These are phyloP conservation scores for Lithosia quadra DNA, from an alignment of 2,888 invertebrate species.

Conservation along the genomic window DNA sequence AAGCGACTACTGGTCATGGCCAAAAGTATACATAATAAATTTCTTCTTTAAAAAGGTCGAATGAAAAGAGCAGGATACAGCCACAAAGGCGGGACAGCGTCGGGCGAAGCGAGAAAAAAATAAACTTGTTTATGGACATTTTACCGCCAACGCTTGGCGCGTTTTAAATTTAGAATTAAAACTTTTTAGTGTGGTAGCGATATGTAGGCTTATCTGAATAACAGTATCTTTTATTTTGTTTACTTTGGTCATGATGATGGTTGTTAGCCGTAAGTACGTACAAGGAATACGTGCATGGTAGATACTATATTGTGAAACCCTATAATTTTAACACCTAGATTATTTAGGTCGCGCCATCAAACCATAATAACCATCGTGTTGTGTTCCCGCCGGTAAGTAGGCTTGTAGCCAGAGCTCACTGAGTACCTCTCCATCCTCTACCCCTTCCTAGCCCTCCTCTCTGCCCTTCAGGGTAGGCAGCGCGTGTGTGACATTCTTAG, in stretches of 20 bases:
- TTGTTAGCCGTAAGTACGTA: neutral
- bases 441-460: too few relatives aligned
- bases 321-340: neutral
- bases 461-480: too few relatives aligned
- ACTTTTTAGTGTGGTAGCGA: constrained; percentile 57
- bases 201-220: constrained; percentile 43
- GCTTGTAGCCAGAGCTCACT: too few relatives aligned
- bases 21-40: constrained; percentile 85
- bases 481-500: too few relatives aligned
- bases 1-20: constrained; percentile 85
- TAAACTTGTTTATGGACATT: constrained; percentile 82
- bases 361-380: too few relatives aligned
- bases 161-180: constrained; percentile 81
- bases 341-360: neutral
- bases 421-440: too few relatives aligned
- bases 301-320: neutral
- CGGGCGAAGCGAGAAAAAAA: constrained; percentile 73
- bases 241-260: neutral
- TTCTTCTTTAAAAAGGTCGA: constrained; percentile 84
- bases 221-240: constrained; percentile 21
- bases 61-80: constrained; percentile 85
- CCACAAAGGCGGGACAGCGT: constrained; percentile 78
- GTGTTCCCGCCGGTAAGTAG: too few relatives aligned
- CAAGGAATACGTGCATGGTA: neutral
- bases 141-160: constrained; percentile 81